Evolutionary conservation across 2,797 vertebrate genomes (phyloP).

Genomic region (Bradypus variegatus): DNA sequence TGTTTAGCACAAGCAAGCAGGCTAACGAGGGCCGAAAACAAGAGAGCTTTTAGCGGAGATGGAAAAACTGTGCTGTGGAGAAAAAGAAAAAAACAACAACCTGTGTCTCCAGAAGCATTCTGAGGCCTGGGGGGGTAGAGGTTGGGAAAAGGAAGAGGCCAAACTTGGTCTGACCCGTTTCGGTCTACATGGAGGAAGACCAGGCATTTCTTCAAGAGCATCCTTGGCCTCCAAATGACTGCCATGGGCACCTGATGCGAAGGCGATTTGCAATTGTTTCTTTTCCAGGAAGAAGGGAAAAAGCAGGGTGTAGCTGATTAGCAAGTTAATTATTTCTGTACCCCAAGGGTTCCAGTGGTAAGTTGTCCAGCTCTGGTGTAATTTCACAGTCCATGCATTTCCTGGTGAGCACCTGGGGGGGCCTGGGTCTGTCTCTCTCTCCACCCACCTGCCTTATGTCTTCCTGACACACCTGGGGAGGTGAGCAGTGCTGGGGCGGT

Average conservation of each 20-base stretch:
- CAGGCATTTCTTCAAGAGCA: conserved; percentile 46
- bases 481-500: background rate
- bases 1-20: conserved; percentile 70
- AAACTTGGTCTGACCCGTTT: background rate
- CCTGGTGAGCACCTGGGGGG: conserved; percentile 63
- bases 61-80: conserved; percentile 15
- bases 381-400: conserved; percentile 77
- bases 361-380: conserved; percentile 70
- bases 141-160: background rate
- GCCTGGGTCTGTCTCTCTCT: conserved; percentile 53
- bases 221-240: conserved; percentile 45
- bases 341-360: conserved; percentile 72
- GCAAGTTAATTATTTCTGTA: conserved; percentile 76
- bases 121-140: background rate
- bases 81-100: background rate
- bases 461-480: conserved; percentile 48
- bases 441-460: conserved; percentile 50
- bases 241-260: conserved; percentile 52
- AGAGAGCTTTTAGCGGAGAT: conserved; percentile 42
- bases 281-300: conserved; percentile 58
- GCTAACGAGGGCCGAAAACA: conserved; percentile 41
- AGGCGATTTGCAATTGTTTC: conserved; percentile 53
- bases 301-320: conserved; percentile 74
- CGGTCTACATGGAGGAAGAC: background rate
- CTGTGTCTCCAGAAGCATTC: conserved; percentile 16